Conservation (phyloP, 2,797 vertebrate genomes). For the Taenioides sp. region DNA sequence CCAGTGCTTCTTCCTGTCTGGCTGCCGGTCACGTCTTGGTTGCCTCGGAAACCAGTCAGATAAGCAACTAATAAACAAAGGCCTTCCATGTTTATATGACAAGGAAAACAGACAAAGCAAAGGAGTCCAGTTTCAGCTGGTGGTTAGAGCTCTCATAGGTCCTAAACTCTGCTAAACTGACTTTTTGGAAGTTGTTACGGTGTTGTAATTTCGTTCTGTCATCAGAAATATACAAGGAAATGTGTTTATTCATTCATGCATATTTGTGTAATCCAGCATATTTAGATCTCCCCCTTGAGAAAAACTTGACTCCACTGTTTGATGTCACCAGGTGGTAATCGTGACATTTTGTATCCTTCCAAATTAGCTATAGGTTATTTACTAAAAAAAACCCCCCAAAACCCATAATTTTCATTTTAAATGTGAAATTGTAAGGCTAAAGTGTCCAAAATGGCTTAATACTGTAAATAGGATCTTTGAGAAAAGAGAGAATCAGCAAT, state of each 20-base stretch:
- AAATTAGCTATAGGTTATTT: too few species aligned
- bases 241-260: background rate
- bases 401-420: too few species aligned
- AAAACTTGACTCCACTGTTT: too few species aligned
- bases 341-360: too few species aligned
- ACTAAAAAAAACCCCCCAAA: too few species aligned
- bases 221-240: too few species aligned
- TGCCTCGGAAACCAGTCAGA: conserved; percentile 47
- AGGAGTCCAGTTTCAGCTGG: background rate
- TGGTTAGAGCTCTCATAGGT: conserved; percentile 13
- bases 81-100: conserved; percentile 48
- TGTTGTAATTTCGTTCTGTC: background rate
- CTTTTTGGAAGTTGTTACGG: background rate
- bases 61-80: conserved; percentile 67
- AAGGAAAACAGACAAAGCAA: conserved; percentile 33
- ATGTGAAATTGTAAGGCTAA: too few species aligned
- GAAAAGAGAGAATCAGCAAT: too few species aligned
- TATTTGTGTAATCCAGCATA: background rate
- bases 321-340: too few species aligned
- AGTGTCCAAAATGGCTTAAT: too few species aligned
- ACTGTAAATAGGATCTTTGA: too few species aligned
- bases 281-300: background rate
- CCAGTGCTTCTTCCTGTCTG: conserved; percentile 52
- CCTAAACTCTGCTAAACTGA: background rate
- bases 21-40: conserved; percentile 46